Base-by-base conservation (phyloP, 2,888 invertebrate genomes). In the Frankliniella fusca region DNA sequence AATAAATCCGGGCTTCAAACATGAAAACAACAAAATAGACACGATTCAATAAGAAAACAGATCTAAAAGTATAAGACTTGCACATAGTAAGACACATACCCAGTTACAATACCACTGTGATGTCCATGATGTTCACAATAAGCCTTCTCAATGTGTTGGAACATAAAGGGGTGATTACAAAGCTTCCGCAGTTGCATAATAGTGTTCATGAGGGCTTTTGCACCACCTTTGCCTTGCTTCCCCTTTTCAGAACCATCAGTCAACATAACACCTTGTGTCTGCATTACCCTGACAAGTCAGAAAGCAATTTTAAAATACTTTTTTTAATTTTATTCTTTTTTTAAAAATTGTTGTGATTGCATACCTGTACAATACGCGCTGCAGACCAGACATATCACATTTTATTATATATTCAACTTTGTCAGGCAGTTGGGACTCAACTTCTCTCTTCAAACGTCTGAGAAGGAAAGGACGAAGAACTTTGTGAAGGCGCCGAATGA, bases 91-190 rank as follows among this genome's bases (percentile, higher is more conserved):
- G 48, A 38, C 50, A 82, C 84, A 82, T 80, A 85, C 85, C 85
- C 85, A 81, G 82, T 84, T 7, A 84, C 84, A 49, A 84, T 81
- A 65, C 82, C 84, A 61, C 84, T 82, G 28, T 84, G 84, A 18
- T 84, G 83, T 48, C 84, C 84, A 54, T 84, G 80, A 82, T 89
- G 88, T 65, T 90, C 89, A 82, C 90, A 89, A 84, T 90, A 89
- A 15, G 90, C 89, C 85, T 91, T 90, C 86, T 93, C 92, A 85
- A 92, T 90, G 84, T 90, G 90, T 84, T 89, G 89, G 87, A 92
- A 92, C 89, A 92, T 91, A 87, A 92, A 93, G 20, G 92, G 92
- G 87, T 92, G 92, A 86, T 93, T 92, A 87, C 92, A 92, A 83
- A 93, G 90, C 87, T 92, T 92, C 81, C 92, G 87, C 84, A 92